Percentiles rank a stretch among this genome's conserved stretches.
phyloP scores from a whole-genome alignment of 1,140 invertebrate species.

The Drosophila mojavensis region DNA sequence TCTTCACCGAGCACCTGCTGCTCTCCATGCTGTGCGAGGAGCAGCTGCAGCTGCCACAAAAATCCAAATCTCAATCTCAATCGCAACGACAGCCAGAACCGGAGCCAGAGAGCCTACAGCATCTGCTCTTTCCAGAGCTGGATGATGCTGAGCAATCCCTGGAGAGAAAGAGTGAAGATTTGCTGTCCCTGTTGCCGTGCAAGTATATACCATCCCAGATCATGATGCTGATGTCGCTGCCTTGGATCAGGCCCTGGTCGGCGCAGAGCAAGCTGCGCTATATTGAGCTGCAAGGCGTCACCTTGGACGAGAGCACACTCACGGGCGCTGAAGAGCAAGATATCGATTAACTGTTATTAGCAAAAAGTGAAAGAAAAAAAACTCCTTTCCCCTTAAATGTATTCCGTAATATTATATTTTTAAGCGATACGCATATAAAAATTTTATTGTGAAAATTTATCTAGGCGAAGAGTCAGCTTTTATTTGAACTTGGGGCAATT shows the following conservation, averaged over 20 bases:
- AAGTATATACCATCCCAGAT: constrained; percentile 37
- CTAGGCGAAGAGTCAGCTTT: not conserved
- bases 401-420: constrained; percentile 9
- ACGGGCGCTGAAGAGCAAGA: constrained; percentile 18
- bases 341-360: constrained; percentile 23
- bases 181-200: constrained; percentile 1
- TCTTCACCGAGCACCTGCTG: constrained; percentile 60
- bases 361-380: not conserved
- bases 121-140: not conserved
- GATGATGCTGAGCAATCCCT: not conserved
- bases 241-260: constrained; percentile 34
- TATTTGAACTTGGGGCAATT: not conserved
- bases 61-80: too few relatives aligned
- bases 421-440: constrained; percentile 22
- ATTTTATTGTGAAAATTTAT: constrained; percentile 39
- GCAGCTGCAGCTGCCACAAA: constrained; percentile 37
- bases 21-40: constrained; percentile 62
- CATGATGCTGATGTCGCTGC: constrained; percentile 46
- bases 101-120: too few relatives aligned
- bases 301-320: constrained; percentile 23
- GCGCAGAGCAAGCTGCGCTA: constrained; percentile 20
- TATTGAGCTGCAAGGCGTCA: constrained; percentile 37
- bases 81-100: too few relatives aligned
- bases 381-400: not conserved
- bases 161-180: not conserved